Evolutionary conservation across 2,797 vertebrate species (phyloP), one percentile per base, ranked within the genome.

Genomic region (Lutra lutra): DNA sequence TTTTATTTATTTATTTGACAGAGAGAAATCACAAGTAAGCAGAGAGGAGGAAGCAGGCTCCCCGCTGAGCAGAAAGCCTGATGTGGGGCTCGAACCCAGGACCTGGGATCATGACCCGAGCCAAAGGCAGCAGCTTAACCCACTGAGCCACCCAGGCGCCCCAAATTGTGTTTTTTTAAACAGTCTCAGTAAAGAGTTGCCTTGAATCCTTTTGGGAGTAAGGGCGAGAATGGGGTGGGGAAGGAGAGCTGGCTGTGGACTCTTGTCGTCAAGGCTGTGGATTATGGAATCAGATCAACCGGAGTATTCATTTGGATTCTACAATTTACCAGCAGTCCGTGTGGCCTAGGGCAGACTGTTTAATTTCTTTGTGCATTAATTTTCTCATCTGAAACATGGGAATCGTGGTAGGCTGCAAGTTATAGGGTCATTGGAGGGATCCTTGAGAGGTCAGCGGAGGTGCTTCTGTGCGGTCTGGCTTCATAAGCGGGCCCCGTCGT

Each of bases 151-250:
- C n/a, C n/a, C n/a, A n/a, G n/a, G n/a, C n/a, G n/a, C n/a, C n/a
- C n/a, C n/a, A n/a, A n/a, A 48, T n/a, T 75, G 9, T 60, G 40
- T 70, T 78, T 95, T 38, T 95, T 91, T 48, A 77, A 83, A 87
- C 48, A 40, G 48, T 62, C 78, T 95, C 54, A 91, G 87, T 40
- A 70, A 87, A 87, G 48, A 66, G 23, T 80, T 43, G 48, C 46
- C 54, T 91, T 58, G 58, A 25, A 58, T 88, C 58, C n/a, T 78
- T 83, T 66, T 25, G 56, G 72, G 72, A 85, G 35, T 79, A 88
- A 80, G 35, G 12, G 15, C 1, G 1, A 73, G 56, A 77, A 25
- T 18, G 11, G n/a, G 7, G 20, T 54, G 32, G 56, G 43, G 35
- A 75, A 40, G 25, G 13, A 48, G 48, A 2, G 21, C 58, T 78